These are phyloP conservation scores for Corydoras sp. DNA, from an alignment of 2,113 vertebrate genomes.

Conservation along the genomic window DNA sequence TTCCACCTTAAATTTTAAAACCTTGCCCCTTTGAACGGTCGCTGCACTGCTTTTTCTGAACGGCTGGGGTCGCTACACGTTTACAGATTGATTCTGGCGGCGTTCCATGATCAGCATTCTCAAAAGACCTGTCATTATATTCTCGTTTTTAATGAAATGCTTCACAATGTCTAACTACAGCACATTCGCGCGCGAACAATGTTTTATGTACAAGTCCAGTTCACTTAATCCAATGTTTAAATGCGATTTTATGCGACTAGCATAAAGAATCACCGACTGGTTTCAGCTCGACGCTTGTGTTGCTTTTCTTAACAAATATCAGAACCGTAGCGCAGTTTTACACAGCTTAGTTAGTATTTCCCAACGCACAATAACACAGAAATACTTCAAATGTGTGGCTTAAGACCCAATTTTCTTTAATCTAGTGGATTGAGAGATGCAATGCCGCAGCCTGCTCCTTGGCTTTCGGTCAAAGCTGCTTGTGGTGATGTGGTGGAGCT, in stretches of 20 bases:
- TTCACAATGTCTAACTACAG: neutral
- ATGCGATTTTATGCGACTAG: neutral
- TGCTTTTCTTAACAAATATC: no score
- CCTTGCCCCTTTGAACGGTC: conserved; percentile 45
- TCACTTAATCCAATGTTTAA: no score
- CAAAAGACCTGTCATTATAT: conserved; percentile 9
- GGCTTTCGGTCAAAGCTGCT: no score
- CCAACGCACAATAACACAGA: no score
- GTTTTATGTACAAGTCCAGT: neutral
- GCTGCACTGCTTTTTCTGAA: neutral
- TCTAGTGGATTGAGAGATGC: no score
- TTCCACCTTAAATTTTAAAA: conserved; percentile 50
- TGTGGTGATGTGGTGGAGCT: no score
- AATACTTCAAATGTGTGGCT: no score
- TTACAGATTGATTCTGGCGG: conserved; percentile 2
- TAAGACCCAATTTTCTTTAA: no score
- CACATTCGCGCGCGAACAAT: neutral
- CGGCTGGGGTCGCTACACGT: conserved; percentile 40
- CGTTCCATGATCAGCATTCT: neutral
- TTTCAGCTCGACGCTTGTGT: neutral
- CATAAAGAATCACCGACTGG: neutral
- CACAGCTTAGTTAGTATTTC: no score
- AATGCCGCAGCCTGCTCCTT: no score
- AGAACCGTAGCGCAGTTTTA: no score
- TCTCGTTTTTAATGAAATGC: conserved; percentile 15